Evolutionary conservation across 1,140 invertebrate species (phyloP).

Genomic region (Apocrypta bakeri): DNA sequence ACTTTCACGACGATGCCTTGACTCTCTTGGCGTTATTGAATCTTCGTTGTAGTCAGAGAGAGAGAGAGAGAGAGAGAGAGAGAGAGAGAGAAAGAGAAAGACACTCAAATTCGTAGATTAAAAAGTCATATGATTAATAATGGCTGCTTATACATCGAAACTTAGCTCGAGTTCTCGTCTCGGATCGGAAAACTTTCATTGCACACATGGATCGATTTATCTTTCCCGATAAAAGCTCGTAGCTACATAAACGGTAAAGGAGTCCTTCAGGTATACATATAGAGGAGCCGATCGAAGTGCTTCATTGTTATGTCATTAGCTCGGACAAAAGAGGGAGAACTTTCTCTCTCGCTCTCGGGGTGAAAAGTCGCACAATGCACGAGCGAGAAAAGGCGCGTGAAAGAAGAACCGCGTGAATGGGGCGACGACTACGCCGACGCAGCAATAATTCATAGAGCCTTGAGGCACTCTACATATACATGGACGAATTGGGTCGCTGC

Average conservation of each 20-base stretch:
- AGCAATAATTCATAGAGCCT: conserved; percentile 23
- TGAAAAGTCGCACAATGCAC: background rate
- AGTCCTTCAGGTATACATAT: background rate
- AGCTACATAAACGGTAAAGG: background rate
- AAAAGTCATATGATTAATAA: background rate
- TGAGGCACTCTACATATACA: background rate
- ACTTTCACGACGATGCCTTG: no score
- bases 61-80: background rate
- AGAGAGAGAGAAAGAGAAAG: background rate
- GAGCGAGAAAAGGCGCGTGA: background rate
- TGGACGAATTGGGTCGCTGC: background rate
- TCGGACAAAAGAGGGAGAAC: background rate
- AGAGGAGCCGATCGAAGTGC: background rate
- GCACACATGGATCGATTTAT: background rate
- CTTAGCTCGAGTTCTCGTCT: no score
- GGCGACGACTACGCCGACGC: background rate
- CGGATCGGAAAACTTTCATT: no score
- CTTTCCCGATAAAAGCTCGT: background rate
- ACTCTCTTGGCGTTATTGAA: background rate
- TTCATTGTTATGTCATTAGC: conserved; percentile 2
- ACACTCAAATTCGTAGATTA: background rate
- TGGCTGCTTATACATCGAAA: background rate
- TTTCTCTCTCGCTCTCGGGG: background rate
- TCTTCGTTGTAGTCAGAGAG: no score
- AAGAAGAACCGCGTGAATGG: background rate